phyloP scores from a whole-genome alignment of 2,797 vertebrate genomes.

The Sebastes hubbsi region DNA sequence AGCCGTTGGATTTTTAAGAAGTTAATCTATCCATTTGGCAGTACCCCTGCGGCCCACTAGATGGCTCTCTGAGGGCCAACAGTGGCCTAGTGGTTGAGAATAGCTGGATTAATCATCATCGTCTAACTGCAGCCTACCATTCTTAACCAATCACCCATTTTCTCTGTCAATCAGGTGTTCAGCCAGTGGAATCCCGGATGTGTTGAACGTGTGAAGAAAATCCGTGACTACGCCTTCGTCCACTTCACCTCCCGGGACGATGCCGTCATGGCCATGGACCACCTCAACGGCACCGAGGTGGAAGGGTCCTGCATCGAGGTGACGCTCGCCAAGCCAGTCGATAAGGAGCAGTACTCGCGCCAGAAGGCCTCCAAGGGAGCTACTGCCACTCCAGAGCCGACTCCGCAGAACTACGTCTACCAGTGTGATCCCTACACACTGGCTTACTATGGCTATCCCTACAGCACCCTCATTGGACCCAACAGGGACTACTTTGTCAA shows the following conservation, averaged over 20 bases:
- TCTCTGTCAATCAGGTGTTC: slow-evolving; percentile 84
- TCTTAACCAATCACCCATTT: background rate
- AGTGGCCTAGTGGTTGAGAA: too few relatives aligned
- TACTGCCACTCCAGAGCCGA: slow-evolving; percentile 74
- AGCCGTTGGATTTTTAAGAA: too few relatives aligned
- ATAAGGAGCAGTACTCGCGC: slow-evolving; percentile 98
- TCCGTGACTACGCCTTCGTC: slow-evolving; percentile 97
- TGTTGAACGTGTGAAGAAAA: slow-evolving; percentile 98
- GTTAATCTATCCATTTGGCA: too few relatives aligned
- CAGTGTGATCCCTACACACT: slow-evolving; percentile 97
- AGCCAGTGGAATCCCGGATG: slow-evolving; percentile 97
- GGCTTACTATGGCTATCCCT: slow-evolving; percentile 97
- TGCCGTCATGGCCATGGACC: slow-evolving; percentile 95
- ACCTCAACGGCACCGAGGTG: slow-evolving; percentile 94
- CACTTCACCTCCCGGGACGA: slow-evolving; percentile 96
- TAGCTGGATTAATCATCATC: too few relatives aligned
- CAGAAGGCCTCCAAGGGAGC: slow-evolving; percentile 96
- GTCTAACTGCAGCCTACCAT: background rate
- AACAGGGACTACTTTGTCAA: slow-evolving; percentile 99
- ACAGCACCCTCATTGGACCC: slow-evolving; percentile 96
- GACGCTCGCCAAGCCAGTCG: slow-evolving; percentile 97
- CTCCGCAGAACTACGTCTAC: slow-evolving; percentile 93
- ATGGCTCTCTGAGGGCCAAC: too few relatives aligned
- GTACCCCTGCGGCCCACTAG: too few relatives aligned
- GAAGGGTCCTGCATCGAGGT: slow-evolving; percentile 98